Conservation (phyloP, 2,797 vertebrate species). For the Gambelia wislizenii region DNA sequence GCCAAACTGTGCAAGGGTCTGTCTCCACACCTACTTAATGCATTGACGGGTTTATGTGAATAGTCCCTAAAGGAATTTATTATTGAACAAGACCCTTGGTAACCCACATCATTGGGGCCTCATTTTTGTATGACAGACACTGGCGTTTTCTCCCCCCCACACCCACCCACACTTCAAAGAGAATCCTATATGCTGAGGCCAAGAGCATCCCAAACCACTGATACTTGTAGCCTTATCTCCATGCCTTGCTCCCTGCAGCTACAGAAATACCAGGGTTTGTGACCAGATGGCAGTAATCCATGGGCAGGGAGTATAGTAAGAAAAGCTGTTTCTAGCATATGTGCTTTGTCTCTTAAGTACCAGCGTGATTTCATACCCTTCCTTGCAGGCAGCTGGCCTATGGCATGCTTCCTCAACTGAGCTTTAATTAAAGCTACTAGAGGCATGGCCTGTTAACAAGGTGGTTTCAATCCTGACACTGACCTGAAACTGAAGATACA, state of each 20-base stretch:
- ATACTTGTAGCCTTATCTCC: background rate
- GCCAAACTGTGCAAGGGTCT: background rate
- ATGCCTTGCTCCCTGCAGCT: background rate
- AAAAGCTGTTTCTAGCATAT: background rate
- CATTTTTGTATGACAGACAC: background rate
- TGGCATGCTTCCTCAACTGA: background rate
- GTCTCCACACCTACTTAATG: background rate
- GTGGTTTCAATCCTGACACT: background rate
- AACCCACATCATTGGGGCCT: background rate
- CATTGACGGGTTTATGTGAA: background rate
- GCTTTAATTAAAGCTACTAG: conserved; percentile 9
- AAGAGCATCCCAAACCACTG: background rate
- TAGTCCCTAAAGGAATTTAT: background rate
- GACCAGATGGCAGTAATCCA: background rate
- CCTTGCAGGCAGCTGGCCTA: conserved; percentile 2
- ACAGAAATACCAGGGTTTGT: background rate
- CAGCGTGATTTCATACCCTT: background rate
- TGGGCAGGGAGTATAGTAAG: background rate
- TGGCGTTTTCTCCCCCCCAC: background rate
- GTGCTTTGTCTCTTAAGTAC: background rate
- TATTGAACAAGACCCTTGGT: background rate
- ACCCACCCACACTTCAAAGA: background rate
- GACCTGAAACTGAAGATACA: background rate
- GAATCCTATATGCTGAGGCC: background rate
- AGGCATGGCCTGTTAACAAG: conserved; percentile 13